Evolutionary conservation across 2,113 vertebrate genomes (phyloP).

Genomic region (Plectropomus leopardus): DNA sequence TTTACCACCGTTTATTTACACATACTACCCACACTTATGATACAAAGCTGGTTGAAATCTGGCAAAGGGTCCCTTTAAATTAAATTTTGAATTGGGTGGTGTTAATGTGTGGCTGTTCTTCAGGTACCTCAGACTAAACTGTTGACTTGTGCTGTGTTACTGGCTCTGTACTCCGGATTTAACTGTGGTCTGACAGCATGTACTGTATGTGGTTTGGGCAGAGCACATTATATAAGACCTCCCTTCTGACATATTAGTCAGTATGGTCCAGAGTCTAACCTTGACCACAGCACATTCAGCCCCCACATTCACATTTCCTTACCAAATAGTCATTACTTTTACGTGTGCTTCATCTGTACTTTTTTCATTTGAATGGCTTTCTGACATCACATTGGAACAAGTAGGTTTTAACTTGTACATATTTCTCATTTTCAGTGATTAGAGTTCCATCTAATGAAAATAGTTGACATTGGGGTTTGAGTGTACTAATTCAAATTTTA

Average conservation of each 20-base stretch:
- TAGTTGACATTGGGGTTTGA: not conserved
- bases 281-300: constrained; percentile 46
- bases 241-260: constrained; percentile 49
- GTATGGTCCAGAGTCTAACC: constrained; percentile 21
- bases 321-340: constrained; percentile 4
- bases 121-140: constrained; percentile 20
- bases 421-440: not conserved
- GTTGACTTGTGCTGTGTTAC: constrained; percentile 21
- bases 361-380: not conserved
- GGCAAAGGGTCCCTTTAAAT: not conserved
- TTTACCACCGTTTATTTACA: too few species aligned
- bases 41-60: too few species aligned
- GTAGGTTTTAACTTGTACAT: not conserved
- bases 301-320: constrained; percentile 13
- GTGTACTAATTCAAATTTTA: not conserved
- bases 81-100: not conserved
- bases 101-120: not conserved
- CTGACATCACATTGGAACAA: not conserved
- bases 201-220: constrained; percentile 35
- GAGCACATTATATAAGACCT: constrained; percentile 33
- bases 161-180: constrained; percentile 20
- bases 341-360: constrained; percentile 7
- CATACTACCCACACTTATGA: too few species aligned
- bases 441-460: not conserved
- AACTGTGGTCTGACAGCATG: constrained; percentile 50